phyloP scores from a whole-genome alignment of 2,888 invertebrate species.

The Caenorhabditis parvicauda region DNA sequence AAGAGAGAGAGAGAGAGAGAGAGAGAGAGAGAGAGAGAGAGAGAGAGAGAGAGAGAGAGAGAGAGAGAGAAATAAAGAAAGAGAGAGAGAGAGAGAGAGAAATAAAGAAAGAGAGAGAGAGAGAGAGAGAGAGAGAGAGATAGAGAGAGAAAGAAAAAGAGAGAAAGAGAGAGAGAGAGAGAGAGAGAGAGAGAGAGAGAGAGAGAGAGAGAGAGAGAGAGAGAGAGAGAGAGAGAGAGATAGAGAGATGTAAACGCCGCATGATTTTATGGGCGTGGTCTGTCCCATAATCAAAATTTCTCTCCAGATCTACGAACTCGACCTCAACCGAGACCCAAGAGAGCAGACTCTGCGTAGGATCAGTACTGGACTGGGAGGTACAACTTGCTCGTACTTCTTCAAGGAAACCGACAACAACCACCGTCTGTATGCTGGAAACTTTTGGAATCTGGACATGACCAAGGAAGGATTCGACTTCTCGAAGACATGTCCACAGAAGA shows the following conservation, averaged over 20 bases:
- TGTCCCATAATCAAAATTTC: not conserved
- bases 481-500: slow-evolving; percentile 50
- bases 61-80: too few relatives aligned
- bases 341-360: slow-evolving; percentile 33
- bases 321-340: slow-evolving; percentile 41
- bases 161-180: too few relatives aligned
- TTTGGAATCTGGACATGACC: slow-evolving; percentile 37
- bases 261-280: too few relatives aligned
- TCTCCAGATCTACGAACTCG: slow-evolving; percentile 57
- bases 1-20: too few relatives aligned
- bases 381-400: slow-evolving; percentile 57
- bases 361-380: slow-evolving; percentile 47
- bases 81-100: too few relatives aligned
- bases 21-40: too few relatives aligned
- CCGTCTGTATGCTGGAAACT: slow-evolving; percentile 55
- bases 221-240: too few relatives aligned
- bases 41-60: not conserved
- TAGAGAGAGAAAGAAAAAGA: too few relatives aligned
- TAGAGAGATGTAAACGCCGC: too few relatives aligned
- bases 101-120: too few relatives aligned
- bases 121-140: too few relatives aligned
- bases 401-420: slow-evolving; percentile 47
- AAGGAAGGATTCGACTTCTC: slow-evolving; percentile 16
- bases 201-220: slow-evolving; percentile 3
- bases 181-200: too few relatives aligned